Percentiles rank a stretch among this genome's conserved stretches.
These are phyloP conservation scores for Heliconius ismenius DNA, from an alignment of 2,888 invertebrate genomes.

Conservation along the genomic window DNA sequence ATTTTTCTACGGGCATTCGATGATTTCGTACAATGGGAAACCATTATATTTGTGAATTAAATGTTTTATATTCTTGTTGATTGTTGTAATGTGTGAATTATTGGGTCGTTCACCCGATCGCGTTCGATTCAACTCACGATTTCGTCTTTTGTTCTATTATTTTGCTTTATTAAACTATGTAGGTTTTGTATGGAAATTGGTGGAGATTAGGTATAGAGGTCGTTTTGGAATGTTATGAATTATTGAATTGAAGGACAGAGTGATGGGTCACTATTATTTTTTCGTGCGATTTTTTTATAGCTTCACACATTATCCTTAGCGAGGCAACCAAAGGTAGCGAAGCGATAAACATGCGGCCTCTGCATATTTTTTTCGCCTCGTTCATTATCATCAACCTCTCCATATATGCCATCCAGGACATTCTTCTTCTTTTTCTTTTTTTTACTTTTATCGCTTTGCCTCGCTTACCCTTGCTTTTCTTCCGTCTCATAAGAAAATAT, in stretches of 20 bases:
- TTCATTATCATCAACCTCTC: too few relatives aligned
- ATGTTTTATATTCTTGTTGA: slow-evolving; percentile 35
- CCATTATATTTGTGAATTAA: slow-evolving; percentile 38
- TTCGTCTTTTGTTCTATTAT: slow-evolving; percentile 19
- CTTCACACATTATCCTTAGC: too few relatives aligned
- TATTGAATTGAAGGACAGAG: neutral
- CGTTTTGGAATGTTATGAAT: neutral
- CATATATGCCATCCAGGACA: too few relatives aligned
- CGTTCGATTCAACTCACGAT: slow-evolving; percentile 15
- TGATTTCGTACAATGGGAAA: slow-evolving; percentile 24
- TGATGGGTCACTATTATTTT: neutral
- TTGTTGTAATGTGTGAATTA: slow-evolving; percentile 37
- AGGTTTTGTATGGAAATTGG: neutral
- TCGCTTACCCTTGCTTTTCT: too few relatives aligned
- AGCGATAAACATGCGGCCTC: neutral
- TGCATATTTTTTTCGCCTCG: too few relatives aligned
- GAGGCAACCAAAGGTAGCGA: neutral
- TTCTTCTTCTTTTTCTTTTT: too few relatives aligned
- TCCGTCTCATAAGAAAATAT: too few relatives aligned
- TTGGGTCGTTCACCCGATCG: slow-evolving; percentile 34
- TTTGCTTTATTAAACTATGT: neutral
- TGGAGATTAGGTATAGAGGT: neutral
- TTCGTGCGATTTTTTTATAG: neutral
- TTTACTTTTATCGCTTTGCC: too few relatives aligned
- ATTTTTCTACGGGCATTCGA: slow-evolving; percentile 1